phyloP scores from a whole-genome alignment of 2,888 invertebrate genomes.

The Zele albiditarsus region DNA sequence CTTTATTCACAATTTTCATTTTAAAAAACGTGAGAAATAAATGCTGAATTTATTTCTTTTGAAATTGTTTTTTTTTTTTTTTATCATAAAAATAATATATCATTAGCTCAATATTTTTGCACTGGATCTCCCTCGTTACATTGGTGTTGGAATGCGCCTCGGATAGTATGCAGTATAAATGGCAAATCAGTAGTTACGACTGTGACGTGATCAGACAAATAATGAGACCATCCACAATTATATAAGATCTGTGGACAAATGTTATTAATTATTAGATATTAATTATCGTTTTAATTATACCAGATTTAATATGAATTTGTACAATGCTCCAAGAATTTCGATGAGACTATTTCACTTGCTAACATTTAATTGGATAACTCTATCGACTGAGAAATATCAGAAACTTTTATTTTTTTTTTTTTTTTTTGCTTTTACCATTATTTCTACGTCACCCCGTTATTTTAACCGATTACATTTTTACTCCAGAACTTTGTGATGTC shows the following conservation, averaged over 20 bases:
- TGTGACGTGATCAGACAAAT: conserved; percentile 17
- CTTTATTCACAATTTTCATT: neutral
- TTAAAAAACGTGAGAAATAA: neutral
- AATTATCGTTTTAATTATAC: neutral
- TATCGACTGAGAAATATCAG: neutral
- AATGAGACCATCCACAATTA: neutral
- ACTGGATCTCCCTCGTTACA: neutral
- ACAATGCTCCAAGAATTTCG: neutral
- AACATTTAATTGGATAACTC: conserved; percentile 4
- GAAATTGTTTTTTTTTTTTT: neutral
- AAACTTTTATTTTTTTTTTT: conserved; percentile 1
- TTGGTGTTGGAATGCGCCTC: neutral
- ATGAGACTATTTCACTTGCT: neutral
- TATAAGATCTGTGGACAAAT: neutral
- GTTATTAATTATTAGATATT: neutral
- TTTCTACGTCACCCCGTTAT: neutral
- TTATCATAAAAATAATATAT: neutral
- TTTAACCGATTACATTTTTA: neutral
- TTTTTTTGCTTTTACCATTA: neutral
- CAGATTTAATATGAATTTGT: neutral
- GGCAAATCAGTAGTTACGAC: neutral
- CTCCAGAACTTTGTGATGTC: neutral
- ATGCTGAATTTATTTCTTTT: neutral
- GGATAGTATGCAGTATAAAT: neutral
- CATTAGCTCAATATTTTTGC: too few relatives aligned